Evolutionary conservation across 2,797 vertebrate species (phyloP), one percentile per base, ranked within the genome.

Genomic region (Urocyon cinereoargenteus): DNA sequence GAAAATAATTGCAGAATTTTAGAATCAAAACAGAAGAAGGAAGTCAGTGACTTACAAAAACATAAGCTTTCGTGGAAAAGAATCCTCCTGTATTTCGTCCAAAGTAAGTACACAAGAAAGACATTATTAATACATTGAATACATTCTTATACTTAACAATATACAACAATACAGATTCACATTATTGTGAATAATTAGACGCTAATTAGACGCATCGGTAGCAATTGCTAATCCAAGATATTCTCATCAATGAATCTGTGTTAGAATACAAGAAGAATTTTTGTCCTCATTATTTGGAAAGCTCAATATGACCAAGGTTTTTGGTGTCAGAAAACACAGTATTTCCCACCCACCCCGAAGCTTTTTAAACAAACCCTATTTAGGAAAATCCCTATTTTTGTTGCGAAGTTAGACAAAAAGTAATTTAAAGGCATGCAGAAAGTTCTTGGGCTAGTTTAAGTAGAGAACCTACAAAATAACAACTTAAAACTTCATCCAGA

Each of bases 1-100:
- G 84, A 91, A 96, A 95, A 92, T 92, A 88, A 94, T 84, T 75
- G 55, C 1, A 75, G 77, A 94, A 94, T 95, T 92, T 95, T 83
- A 53, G 40, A 92, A 87, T 86, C 73, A 90, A n/a, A 51, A 90
- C 79, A 36, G 79, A 73, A 61, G 79, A 92, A 81, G 36, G 90
- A 94, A 57, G 22, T 22, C 40, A 10, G 6, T 55, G 90, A 84
- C 92, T 86, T 90, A 59, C 3, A 79, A 93, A 90, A 93, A 45
- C 26, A 18, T 22, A 79, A 59, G 36, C 49, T 82, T 64, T 61
- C n/a, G 84, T 68, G 10, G 81, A 96, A 85, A 3, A 61, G 3
- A 1, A 49, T 84, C 92, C 93, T 82, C 40, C 36, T 51, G 36
- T 89, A 57, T 75, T 91, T 90, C 61, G 36, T 94, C 24, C 83